phyloP scores from a whole-genome alignment of 2,888 invertebrate genomes.

The Mechanitis mazaeus region DNA sequence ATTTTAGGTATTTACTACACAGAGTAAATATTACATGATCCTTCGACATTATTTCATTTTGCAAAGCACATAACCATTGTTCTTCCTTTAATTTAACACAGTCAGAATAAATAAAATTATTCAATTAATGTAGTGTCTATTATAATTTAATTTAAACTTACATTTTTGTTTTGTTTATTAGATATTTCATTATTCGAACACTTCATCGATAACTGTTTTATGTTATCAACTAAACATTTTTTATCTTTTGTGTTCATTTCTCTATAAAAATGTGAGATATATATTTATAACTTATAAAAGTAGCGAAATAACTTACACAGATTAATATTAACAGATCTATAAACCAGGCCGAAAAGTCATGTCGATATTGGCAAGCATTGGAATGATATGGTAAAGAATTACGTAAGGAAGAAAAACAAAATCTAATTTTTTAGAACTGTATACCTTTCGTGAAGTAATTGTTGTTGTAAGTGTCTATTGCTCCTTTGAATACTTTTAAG shows the following conservation, averaged over 20 bases:
- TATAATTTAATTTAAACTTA: neutral
- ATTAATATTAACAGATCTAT: no score
- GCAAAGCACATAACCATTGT: slow-evolving; percentile 27
- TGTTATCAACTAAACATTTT: slow-evolving; percentile 68
- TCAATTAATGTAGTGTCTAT: neutral
- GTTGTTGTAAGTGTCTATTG: slow-evolving; percentile 66
- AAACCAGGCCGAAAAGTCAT: no score
- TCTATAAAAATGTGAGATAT: slow-evolving; percentile 24
- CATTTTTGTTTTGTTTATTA: slow-evolving; percentile 30
- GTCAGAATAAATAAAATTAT: slow-evolving; percentile 16
- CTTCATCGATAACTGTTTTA: slow-evolving; percentile 36
- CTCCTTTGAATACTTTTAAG: slow-evolving; percentile 65
- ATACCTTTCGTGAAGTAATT: slow-evolving; percentile 71
- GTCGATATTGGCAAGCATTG: no score
- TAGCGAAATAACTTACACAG: no score
- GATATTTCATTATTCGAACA: slow-evolving; percentile 52
- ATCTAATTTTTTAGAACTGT: neutral
- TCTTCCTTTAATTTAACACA: slow-evolving; percentile 32
- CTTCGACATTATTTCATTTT: slow-evolving; percentile 38
- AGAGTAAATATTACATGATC: slow-evolving; percentile 44
- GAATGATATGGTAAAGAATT: neutral
- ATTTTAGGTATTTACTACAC: slow-evolving; percentile 42
- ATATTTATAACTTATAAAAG: neutral
- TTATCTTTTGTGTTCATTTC: slow-evolving; percentile 74
- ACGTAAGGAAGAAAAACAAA: neutral